These are phyloP conservation scores for Nasonovia ribisnigri DNA, from an alignment of 2,888 invertebrate species.

Conservation along the genomic window DNA sequence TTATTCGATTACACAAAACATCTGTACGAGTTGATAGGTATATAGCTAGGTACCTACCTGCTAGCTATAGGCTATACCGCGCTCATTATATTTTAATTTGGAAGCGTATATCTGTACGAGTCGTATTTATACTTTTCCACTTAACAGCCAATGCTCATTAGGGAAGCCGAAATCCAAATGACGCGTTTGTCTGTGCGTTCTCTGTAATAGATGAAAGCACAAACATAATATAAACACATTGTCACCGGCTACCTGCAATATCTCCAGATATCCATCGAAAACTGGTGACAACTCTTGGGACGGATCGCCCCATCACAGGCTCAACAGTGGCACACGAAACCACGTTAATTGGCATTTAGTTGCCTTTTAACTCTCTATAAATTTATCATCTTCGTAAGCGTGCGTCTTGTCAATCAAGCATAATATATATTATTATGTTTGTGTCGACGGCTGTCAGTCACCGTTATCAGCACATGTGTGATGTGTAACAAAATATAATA, in stretches of 20 bases:
- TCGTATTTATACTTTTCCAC: conserved; percentile 25
- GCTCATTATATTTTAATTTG: conserved; percentile 46
- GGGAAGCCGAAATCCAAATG: conserved; percentile 35
- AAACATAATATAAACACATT: background rate
- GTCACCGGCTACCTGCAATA: background rate
- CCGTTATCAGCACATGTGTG: background rate
- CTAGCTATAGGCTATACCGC: background rate
- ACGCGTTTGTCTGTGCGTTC: background rate
- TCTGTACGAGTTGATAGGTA: background rate
- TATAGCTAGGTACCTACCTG: background rate
- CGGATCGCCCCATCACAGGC: background rate
- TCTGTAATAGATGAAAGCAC: background rate
- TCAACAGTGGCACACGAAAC: background rate
- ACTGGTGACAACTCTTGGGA: background rate
- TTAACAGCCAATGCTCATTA: conserved; percentile 37
- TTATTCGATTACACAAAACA: conserved; percentile 28
- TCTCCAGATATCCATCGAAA: background rate
- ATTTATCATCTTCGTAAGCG: background rate
- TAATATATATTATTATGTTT: background rate
- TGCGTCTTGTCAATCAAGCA: background rate
- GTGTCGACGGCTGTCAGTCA: background rate
- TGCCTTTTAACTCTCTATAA: background rate
- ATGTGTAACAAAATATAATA: background rate
- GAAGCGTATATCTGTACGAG: background rate
- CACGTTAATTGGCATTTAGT: conserved; percentile 11